Conservation (phyloP, 2,113 vertebrate species). For the Probosciger aterrimus region DNA sequence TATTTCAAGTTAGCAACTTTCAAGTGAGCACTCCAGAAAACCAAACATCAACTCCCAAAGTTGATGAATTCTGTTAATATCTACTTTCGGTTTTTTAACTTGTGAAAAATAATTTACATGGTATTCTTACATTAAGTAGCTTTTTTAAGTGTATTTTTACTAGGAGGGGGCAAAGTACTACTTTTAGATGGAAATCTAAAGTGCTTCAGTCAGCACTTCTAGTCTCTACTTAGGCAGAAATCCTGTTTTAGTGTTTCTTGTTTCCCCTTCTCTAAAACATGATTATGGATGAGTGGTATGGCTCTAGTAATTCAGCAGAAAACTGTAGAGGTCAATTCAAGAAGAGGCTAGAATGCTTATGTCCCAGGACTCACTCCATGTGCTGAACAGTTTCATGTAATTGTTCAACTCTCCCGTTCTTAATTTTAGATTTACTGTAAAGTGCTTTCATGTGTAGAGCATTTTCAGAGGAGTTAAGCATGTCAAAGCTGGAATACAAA, state of each 20-base stretch:
- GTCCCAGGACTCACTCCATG: not conserved
- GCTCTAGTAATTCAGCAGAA: not conserved
- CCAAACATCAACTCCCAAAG: not conserved
- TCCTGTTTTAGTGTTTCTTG: not conserved
- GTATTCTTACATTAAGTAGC: not conserved
- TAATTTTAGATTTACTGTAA: not conserved
- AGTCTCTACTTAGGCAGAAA: not conserved
- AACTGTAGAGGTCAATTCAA: not conserved
- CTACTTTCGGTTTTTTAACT: not conserved
- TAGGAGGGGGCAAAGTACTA: not conserved
- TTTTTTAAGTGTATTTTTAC: not conserved
- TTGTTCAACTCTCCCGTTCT: not conserved
- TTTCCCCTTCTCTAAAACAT: not conserved
- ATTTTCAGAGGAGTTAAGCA: not conserved
- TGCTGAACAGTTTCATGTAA: not conserved
- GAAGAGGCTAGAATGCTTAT: not conserved
- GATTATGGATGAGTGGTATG: not conserved
- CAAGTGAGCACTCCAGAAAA: not conserved
- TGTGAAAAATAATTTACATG: not conserved
- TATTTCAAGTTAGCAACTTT: not conserved
- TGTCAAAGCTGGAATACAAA: not conserved
- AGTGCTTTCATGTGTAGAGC: not conserved
- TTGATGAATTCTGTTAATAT: not conserved
- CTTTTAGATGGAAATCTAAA: not conserved
- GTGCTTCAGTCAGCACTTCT: not conserved